phyloP scores from a whole-genome alignment of 2,113 vertebrate genomes.

The Synchiropus splendidus region DNA sequence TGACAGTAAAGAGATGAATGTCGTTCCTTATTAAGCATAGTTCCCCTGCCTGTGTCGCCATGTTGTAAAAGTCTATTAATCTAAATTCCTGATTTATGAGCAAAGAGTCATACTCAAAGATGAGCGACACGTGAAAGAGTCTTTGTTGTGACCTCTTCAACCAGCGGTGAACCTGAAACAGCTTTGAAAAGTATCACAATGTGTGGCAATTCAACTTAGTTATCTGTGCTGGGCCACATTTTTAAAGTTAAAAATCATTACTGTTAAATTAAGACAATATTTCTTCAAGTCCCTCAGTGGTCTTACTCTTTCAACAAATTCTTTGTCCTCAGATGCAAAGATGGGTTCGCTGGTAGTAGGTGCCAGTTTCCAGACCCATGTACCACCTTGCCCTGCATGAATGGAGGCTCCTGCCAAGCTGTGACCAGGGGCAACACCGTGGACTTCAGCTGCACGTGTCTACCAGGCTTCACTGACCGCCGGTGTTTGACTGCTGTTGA shows the following conservation, averaged over 20 bases:
- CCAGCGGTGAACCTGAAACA: background rate
- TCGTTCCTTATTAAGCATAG: constrained; percentile 22
- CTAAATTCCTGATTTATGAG: constrained; percentile 16
- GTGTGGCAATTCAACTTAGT: too few species aligned
- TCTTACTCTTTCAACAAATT: constrained; percentile 2
- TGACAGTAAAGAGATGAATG: constrained; percentile 16
- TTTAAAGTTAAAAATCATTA: too few species aligned
- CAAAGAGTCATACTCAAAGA: constrained; percentile 5
- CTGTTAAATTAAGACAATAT: too few species aligned
- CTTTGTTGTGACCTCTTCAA: too few species aligned
- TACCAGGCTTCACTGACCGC: constrained; percentile 72
- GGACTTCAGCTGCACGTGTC: constrained; percentile 76
- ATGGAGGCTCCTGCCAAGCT: constrained; percentile 69
- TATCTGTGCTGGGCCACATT: too few species aligned
- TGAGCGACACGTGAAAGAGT: too few species aligned
- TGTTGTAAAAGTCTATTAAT: constrained; percentile 32
- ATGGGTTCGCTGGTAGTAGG: constrained; percentile 64
- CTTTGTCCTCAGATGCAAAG: constrained; percentile 69
- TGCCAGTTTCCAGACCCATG: constrained; percentile 86
- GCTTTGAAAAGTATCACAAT: too few species aligned
- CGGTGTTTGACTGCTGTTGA: constrained; percentile 73
- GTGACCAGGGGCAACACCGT: constrained; percentile 43
- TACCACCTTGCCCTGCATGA: constrained; percentile 70
- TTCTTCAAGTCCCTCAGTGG: too few species aligned
- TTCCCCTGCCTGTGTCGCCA: constrained; percentile 27